Conservation (phyloP, 2,113 vertebrate genomes). For the Ochotona princeps region DNA sequence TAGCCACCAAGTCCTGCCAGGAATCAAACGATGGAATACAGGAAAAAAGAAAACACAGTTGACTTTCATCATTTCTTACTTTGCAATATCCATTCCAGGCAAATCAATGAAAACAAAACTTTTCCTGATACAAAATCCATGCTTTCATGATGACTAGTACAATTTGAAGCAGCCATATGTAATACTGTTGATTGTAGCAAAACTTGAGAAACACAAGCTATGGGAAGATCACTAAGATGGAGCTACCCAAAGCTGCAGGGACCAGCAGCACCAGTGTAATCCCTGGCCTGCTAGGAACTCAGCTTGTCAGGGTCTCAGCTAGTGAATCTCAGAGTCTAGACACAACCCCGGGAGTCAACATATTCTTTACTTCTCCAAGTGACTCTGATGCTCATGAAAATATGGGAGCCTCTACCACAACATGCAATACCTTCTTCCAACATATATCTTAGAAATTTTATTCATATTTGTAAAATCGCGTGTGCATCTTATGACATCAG, state of each 20-base stretch:
- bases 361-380: not conserved
- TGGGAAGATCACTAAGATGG: not conserved
- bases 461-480: not conserved
- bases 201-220: not conserved
- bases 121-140: not conserved
- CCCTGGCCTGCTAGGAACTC: not conserved
- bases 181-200: not conserved
- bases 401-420: not conserved
- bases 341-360: not conserved
- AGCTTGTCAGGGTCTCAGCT: not conserved
- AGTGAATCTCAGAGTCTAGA: not conserved
- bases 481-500: not conserved
- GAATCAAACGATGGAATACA: rapidly evolving
- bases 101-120: not conserved
- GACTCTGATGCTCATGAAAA: not conserved
- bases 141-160: constrained; percentile 29
- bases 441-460: not conserved
- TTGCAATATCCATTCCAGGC: not conserved
- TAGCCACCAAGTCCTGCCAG: not conserved
- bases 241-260: not conserved
- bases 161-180: not conserved
- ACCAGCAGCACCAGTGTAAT: not conserved
- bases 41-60: not conserved
- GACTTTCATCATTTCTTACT: not conserved
- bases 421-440: not conserved